These are phyloP conservation scores for Corythaeola cristata DNA, from an alignment of 2,113 vertebrate species.

Conservation along the genomic window DNA sequence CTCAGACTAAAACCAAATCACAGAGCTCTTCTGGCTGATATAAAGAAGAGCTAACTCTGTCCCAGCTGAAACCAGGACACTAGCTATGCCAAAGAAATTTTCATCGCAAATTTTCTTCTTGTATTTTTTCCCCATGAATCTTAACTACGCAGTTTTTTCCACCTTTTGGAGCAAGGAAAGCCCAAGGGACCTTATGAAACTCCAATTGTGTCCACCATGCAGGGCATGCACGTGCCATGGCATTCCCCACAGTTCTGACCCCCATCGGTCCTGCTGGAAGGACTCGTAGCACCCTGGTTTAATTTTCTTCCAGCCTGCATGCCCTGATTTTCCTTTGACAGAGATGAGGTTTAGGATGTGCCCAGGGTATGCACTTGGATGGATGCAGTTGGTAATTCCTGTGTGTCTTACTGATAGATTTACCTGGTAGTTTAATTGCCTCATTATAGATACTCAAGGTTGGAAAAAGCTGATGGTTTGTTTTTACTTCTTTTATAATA, in stretches of 20 bases:
- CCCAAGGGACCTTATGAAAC: neutral
- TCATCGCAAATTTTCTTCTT: neutral
- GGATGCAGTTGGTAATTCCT: neutral
- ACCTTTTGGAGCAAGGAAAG: neutral
- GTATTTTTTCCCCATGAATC: neutral
- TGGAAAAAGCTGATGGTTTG: neutral
- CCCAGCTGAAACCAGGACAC: no score
- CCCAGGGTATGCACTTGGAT: neutral
- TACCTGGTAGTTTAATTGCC: neutral
- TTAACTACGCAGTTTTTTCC: neutral
- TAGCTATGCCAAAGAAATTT: neutral
- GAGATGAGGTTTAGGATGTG: neutral
- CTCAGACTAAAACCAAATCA: no score
- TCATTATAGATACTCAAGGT: neutral
- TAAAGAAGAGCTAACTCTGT: no score
- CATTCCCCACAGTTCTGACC: neutral
- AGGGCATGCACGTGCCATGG: fast-evolving
- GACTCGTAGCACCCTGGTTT: neutral
- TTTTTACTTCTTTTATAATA: neutral
- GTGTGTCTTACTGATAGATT: neutral
- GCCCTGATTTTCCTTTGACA: neutral
- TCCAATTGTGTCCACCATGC: neutral
- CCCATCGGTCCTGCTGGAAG: neutral
- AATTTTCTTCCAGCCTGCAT: neutral
- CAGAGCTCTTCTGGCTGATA: no score